Percentiles rank a stretch among this genome's conserved stretches.
phyloP scores from a whole-genome alignment of 2,888 invertebrate genomes.

The Matsumyia berberina region DNA sequence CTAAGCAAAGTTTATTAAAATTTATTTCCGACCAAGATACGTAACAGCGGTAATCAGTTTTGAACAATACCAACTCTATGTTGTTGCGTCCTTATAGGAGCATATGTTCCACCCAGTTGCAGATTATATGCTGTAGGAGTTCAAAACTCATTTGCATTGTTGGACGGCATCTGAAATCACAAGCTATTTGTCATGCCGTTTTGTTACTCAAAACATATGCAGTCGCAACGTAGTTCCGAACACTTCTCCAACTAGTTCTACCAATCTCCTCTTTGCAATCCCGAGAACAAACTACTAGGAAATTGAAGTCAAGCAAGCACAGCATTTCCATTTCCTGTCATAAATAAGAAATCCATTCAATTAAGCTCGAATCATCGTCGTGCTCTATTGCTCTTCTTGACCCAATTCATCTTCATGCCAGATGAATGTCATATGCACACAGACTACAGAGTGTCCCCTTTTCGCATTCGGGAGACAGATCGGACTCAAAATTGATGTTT shows the following conservation, averaged over 20 bases:
- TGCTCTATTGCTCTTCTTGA: conserved; percentile 65
- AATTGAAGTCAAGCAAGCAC: conserved; percentile 49
- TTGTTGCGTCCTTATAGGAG: too few species aligned
- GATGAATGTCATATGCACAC: conserved; percentile 45
- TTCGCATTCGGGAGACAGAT: conserved; percentile 39
- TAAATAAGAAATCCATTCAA: conserved; percentile 72
- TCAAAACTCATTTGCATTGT: too few species aligned
- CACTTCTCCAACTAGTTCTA: not conserved
- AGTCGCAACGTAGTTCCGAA: too few species aligned
- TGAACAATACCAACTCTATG: too few species aligned
- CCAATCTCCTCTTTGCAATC: not conserved
- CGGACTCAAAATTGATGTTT: conserved; percentile 63
- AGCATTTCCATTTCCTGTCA: conserved; percentile 51
- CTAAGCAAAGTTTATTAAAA: too few species aligned
- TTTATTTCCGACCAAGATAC: too few species aligned
- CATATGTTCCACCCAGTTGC: too few species aligned
- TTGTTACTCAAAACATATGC: too few species aligned
- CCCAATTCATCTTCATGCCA: conserved; percentile 58
- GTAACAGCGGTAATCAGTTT: too few species aligned
- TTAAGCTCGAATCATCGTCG: conserved; percentile 65
- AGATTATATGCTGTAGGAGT: too few species aligned
- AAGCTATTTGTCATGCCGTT: too few species aligned
- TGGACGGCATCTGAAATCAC: too few species aligned
- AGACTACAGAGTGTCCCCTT: not conserved
- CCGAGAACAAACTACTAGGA: not conserved